Evolutionary conservation across 2,888 invertebrate species (phyloP).

Genomic region (Callyntrura guangdongensis): DNA sequence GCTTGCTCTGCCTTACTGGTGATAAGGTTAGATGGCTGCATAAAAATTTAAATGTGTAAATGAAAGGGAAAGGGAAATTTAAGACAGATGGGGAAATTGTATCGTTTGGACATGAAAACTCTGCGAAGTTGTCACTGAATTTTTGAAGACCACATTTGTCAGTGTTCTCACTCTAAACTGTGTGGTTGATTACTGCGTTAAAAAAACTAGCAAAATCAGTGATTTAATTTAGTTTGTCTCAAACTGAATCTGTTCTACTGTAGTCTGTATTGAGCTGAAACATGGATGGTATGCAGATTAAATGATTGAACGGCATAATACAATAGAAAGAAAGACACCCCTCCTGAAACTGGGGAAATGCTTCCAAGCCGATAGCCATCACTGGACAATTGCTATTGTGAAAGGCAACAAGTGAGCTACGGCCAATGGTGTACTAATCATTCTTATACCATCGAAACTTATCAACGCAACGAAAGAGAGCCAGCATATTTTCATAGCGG

Average conservation of each 20-base stretch:
- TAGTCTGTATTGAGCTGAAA: slow-evolving; percentile 13
- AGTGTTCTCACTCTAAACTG: no score
- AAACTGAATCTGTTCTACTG: no score
- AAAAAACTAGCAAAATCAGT: not conserved
- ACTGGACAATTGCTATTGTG: slow-evolving; percentile 59
- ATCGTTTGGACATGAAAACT: no score
- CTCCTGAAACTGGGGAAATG: slow-evolving; percentile 60
- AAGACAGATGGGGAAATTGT: no score
- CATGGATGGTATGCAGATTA: slow-evolving; percentile 66
- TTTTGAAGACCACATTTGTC: not conserved
- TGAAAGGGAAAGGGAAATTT: no score
- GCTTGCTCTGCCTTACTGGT: no score
- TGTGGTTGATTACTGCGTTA: not conserved
- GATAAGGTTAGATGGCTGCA: no score
- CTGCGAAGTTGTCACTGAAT: no score
- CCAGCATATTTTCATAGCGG: not conserved
- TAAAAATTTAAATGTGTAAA: no score
- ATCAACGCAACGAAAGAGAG: not conserved
- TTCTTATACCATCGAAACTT: slow-evolving; percentile 7
- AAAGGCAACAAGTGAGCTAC: slow-evolving; percentile 75
- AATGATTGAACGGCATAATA: slow-evolving; percentile 39
- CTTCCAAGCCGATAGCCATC: slow-evolving; percentile 58
- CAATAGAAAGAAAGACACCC: slow-evolving; percentile 25
- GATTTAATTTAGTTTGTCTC: not conserved
- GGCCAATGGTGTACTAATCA: slow-evolving; percentile 3